phyloP scores from a whole-genome alignment of 2,113 vertebrate species.

The Sporophila hypoxantha region DNA sequence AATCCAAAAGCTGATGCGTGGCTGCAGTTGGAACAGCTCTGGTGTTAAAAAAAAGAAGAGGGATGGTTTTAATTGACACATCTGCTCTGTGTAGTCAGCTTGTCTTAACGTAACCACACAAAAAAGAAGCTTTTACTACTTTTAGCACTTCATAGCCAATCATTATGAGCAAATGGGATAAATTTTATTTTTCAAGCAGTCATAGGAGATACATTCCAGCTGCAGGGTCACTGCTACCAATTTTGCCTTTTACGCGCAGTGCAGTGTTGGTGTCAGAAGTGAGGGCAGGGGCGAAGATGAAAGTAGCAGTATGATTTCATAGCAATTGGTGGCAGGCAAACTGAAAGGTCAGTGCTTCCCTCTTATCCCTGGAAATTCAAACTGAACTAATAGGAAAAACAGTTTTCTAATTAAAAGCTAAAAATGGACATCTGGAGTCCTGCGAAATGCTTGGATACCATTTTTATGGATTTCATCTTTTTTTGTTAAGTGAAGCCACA shows the following conservation, averaged over 20 bases:
- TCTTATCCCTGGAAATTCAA: neutral
- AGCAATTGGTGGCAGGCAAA: neutral
- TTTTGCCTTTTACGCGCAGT: neutral
- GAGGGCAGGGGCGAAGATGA: neutral
- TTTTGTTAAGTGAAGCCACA: conserved; percentile 31
- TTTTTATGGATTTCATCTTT: conserved; percentile 27
- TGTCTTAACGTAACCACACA: conserved; percentile 53
- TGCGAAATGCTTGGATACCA: neutral
- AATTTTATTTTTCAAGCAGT: conserved; percentile 44
- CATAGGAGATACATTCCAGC: conserved; percentile 26
- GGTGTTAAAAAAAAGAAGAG: neutral
- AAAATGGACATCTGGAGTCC: conserved; percentile 23
- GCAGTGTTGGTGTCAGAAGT: neutral
- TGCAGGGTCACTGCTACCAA: conserved; percentile 44
- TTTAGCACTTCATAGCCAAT: conserved; percentile 48
- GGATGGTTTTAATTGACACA: conserved; percentile 56
- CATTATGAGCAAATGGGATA: conserved; percentile 29
- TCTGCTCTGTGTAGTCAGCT: conserved; percentile 60
- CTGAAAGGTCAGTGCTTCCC: neutral
- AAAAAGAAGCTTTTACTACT: conserved; percentile 56
- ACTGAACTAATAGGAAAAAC: neutral
- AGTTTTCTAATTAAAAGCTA: neutral
- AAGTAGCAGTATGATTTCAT: neutral
- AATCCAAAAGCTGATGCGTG: neutral
- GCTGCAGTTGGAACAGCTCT: conserved; percentile 2